Evolutionary conservation across 2,113 vertebrate species (phyloP).

Genomic region (Setophaga coronata): DNA sequence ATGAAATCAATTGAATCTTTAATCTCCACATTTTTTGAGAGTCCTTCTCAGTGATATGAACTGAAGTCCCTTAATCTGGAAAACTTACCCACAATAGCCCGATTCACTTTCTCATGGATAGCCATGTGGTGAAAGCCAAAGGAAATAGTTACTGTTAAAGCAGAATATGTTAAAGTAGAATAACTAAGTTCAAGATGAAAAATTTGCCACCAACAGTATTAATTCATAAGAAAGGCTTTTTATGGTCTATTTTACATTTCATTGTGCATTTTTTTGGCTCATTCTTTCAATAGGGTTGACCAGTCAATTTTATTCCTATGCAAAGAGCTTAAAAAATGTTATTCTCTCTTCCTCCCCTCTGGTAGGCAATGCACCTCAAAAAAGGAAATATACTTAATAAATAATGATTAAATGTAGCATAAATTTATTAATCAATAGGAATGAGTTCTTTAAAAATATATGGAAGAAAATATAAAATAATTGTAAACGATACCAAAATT

Average conservation of each 20-base stretch:
- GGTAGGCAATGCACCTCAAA: neutral
- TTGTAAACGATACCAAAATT: neutral
- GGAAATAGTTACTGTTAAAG: neutral
- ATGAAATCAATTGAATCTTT: neutral
- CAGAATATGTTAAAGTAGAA: neutral
- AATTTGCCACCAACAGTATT: neutral
- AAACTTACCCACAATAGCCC: neutral
- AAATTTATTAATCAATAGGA: neutral
- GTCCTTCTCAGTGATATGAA: neutral
- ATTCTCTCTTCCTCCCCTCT: neutral
- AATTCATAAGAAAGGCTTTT: neutral
- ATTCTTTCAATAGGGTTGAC: neutral
- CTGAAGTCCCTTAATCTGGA: neutral
- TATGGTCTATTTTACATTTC: neutral
- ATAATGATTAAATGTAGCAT: neutral
- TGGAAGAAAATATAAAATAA: neutral
- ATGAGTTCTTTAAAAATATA: neutral
- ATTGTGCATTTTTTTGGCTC: neutral
- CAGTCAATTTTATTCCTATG: neutral
- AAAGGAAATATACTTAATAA: neutral
- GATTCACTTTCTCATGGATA: neutral
- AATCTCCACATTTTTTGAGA: neutral
- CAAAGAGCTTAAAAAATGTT: neutral
- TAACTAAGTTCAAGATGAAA: neutral
- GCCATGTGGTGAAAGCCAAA: neutral